A percentile compares a stretch with the other conserved stretches of the same genome.
phyloP scores from a whole-genome alignment of 2,888 invertebrate species.

The Drosophila mulleri region DNA sequence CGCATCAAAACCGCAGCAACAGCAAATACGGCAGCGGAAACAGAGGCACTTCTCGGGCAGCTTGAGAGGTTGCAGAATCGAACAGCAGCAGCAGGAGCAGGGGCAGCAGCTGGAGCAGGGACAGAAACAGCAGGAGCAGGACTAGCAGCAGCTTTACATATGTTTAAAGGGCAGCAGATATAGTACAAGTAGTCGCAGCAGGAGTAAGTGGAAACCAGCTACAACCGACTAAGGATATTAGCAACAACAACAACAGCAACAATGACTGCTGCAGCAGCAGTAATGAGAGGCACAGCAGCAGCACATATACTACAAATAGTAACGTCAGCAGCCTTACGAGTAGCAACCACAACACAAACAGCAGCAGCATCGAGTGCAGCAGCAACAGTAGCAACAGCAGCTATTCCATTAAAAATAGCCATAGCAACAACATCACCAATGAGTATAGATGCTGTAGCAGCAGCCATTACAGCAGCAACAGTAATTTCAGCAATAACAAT shows the following conservation, averaged over 20 bases:
- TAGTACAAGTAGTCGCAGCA: background rate
- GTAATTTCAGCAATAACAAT: conserved; percentile 1
- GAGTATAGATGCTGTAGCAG: background rate
- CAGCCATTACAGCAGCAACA: conserved; percentile 2
- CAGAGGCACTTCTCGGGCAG: background rate
- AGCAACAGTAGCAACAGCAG: background rate
- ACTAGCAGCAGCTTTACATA: background rate
- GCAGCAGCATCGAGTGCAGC: background rate
- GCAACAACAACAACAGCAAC: background rate
- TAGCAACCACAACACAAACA: background rate
- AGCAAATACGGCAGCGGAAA: conserved; percentile 6
- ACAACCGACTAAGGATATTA: background rate
- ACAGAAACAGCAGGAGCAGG: too few species aligned
- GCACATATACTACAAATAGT: background rate
- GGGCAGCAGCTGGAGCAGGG: background rate
- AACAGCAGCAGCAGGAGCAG: background rate
- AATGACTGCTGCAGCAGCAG: background rate
- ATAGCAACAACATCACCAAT: background rate
- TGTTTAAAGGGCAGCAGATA: background rate
- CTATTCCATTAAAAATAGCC: background rate
- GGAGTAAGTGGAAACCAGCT: too few species aligned
- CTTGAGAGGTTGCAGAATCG: background rate
- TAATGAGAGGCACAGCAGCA: background rate
- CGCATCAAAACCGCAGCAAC: conserved; percentile 48
- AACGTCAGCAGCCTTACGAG: background rate